Evolutionary conservation across 1,140 invertebrate genomes (phyloP).

Genomic region (Caerostris darwini): DNA sequence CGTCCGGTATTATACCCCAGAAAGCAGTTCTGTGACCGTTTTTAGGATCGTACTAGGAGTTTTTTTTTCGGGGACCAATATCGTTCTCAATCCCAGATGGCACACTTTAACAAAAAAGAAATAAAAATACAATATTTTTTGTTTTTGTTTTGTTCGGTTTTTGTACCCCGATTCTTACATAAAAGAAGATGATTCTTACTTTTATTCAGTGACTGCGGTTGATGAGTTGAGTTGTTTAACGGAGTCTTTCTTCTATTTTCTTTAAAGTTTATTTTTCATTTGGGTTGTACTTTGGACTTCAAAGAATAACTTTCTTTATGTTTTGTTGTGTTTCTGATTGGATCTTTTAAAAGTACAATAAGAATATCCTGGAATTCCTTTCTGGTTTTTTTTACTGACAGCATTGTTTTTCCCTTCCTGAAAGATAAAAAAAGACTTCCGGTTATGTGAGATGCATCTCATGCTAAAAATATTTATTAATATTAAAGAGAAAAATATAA

Average conservation of each 20-base stretch:
- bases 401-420: too few relatives aligned
- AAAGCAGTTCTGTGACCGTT: constrained; percentile 45
- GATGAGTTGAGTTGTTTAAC: constrained; percentile 61
- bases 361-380: background rate
- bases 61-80: constrained; percentile 45
- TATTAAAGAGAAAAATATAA: too few relatives aligned
- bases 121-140: background rate
- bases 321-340: background rate
- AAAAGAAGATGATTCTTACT: constrained; percentile 50
- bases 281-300: background rate
- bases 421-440: too few relatives aligned
- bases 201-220: background rate
- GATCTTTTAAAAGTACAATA: background rate
- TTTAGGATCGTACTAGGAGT: constrained; percentile 17
- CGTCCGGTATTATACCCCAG: constrained; percentile 59
- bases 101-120: constrained; percentile 34
- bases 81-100: constrained; percentile 44
- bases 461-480: too few relatives aligned
- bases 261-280: constrained; percentile 9
- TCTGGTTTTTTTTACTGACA: too few relatives aligned
- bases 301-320: background rate
- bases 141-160: background rate
- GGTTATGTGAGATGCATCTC: too few relatives aligned
- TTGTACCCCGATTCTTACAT: background rate
- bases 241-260: constrained; percentile 41